phyloP scores from a whole-genome alignment of 2,797 vertebrate species.

The Chelonia mydas region DNA sequence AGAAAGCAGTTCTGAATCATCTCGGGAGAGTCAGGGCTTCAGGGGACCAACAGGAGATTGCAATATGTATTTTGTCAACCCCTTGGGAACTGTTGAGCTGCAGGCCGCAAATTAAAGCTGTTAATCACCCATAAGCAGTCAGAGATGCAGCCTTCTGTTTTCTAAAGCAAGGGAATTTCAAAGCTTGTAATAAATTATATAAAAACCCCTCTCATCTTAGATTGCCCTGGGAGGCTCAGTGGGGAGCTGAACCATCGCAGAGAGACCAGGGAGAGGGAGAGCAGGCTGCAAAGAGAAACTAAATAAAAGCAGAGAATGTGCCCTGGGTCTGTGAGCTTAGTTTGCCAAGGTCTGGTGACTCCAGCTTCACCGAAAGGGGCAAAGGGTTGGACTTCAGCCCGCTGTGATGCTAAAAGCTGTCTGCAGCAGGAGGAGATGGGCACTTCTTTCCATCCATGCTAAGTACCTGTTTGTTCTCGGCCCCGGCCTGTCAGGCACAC shows the following conservation, averaged over 20 bases:
- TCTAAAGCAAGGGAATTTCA: background rate
- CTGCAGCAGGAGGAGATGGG: background rate
- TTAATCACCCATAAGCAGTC: conserved; percentile 48
- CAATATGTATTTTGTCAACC: conserved; percentile 62
- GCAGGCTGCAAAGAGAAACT: background rate
- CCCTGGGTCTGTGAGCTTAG: background rate
- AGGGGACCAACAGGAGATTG: conserved; percentile 52
- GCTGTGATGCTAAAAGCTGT: background rate
- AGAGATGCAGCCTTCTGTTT: conserved; percentile 27
- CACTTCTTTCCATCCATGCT: background rate
- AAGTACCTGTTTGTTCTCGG: background rate
- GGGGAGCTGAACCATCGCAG: background rate
- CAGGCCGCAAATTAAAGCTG: conserved; percentile 50
- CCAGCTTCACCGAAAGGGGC: background rate
- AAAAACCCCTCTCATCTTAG: background rate
- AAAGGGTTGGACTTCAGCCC: background rate
- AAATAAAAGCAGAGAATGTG: background rate
- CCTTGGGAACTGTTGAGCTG: conserved; percentile 54
- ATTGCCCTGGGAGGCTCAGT: background rate
- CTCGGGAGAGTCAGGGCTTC: background rate
- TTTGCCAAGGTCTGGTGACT: background rate
- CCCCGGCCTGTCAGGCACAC: background rate
- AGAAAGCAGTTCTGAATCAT: conserved; percentile 60
- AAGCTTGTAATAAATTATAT: conserved; percentile 32
- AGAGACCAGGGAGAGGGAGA: background rate